Base-by-base conservation (phyloP, 2,888 invertebrate species). In the Zootermopsis nevadensis region DNA sequence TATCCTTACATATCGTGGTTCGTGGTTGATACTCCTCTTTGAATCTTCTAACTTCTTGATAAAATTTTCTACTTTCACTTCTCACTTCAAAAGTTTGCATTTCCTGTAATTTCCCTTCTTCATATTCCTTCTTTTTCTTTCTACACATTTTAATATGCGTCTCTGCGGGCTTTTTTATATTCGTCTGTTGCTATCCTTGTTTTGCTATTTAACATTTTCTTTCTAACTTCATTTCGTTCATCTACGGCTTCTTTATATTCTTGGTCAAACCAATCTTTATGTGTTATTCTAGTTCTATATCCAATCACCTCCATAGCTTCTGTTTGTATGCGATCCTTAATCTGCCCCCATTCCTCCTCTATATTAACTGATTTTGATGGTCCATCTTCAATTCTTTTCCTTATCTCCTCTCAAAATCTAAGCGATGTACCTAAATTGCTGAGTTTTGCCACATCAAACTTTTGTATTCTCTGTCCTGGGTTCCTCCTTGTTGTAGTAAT, bases 201-300 rank as follows among this genome's bases (percentile, higher is more conserved):
- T 31, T 79, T 48, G 15, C 4, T 79, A 4, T 33, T 7, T 60
- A 79, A 60, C 60, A 55, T 79, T 19, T 53, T 55, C n/a, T 60
- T 19, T 60, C 60, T 38, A 19, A 31, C 79, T 55, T 55, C 24
- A 10, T 60, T 79, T 31, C 53, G 7, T 60, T 3, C 22, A 12
- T 60, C 24, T 31, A 33, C 27, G 30, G 12, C 31, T 10, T n/a
- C 31, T 30, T 8, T 10, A 79, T 33, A 79, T 55, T 79, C 79
- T 30, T 55, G 12, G 55, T 79, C 60, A 55, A 15, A 19, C 33
- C 55, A 55, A 30, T 79, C 79, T 67, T 67, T 67, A 12, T 67
- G 7, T 24, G 8, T 22, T 12, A 8, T 8, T 30, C 67, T 30
- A 8, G 19, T n/a, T 3, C 31, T 1, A 35, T 27, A 19, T n/a